A percentile compares a stretch with the other conserved stretches of the same genome.
Conservation (phyloP, 92 coral and sea anemone genomes). For the Galaxea fascicularis region DNA sequence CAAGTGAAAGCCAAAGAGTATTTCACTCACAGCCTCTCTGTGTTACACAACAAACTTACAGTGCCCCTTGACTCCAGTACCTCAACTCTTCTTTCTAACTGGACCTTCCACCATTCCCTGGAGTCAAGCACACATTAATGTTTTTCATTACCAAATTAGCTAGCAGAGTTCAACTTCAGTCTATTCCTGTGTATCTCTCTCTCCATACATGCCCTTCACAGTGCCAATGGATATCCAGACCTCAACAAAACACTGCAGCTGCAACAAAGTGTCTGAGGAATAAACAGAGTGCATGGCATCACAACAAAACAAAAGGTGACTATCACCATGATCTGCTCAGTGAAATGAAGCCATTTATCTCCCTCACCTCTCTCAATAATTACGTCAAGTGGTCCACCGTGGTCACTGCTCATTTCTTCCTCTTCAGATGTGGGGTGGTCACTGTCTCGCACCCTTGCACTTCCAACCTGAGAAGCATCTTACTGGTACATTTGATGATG, state of each 20-base stretch:
- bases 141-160: too few relatives aligned
- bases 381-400: neutral
- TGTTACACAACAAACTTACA: neutral
- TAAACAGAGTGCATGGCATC: neutral
- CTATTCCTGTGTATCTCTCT: neutral
- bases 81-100: too few relatives aligned
- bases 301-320: neutral
- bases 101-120: too few relatives aligned
- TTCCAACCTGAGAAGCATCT: neutral
- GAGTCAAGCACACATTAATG: too few relatives aligned
- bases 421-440: constrained; percentile 45
- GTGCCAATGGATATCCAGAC: too few relatives aligned
- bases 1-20: constrained; percentile 12
- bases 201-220: too few relatives aligned
- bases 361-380: too few relatives aligned
- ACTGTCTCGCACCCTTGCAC: constrained; percentile 1
- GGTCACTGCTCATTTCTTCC: constrained; percentile 31
- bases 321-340: neutral
- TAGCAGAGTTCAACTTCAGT: neutral
- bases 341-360: too few relatives aligned
- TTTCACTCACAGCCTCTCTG: too few relatives aligned
- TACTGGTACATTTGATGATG: neutral
- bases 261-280: neutral
- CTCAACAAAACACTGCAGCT: too few relatives aligned
- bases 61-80: too few relatives aligned